These are phyloP conservation scores for Musca vetustissima DNA, from an alignment of 1,140 invertebrate genomes.

Conservation along the genomic window DNA sequence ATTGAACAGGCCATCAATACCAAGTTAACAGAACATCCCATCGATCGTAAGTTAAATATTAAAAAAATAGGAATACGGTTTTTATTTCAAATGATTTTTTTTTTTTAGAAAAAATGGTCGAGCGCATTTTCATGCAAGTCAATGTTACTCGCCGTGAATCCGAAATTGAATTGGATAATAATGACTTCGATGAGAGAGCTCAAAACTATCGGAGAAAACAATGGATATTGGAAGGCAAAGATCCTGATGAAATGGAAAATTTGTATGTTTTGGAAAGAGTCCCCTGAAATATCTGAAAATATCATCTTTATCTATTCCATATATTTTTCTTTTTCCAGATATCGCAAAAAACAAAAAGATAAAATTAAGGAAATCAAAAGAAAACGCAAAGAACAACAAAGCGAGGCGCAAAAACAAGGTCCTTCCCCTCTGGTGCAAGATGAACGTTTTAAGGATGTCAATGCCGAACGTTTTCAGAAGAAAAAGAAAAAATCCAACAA, in stretches of 20 bases:
- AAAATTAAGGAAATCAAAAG: constrained; percentile 40
- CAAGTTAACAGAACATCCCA: constrained; percentile 81
- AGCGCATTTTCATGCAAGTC: constrained; percentile 83
- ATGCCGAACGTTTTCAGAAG: constrained; percentile 42
- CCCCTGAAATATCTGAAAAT: too few relatives aligned
- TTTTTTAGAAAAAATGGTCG: constrained; percentile 50
- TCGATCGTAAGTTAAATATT: constrained; percentile 74
- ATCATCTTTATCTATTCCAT: too few relatives aligned
- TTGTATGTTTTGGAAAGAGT: constrained; percentile 48
- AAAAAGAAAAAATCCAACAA: constrained; percentile 29
- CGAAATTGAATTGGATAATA: constrained; percentile 87
- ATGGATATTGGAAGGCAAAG: constrained; percentile 80
- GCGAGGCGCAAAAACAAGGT: constrained; percentile 29
- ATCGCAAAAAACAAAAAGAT: constrained; percentile 51
- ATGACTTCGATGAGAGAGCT: constrained; percentile 87
- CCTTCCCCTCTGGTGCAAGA: constrained; percentile 38
- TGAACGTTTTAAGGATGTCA: constrained; percentile 46
- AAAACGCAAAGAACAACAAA: constrained; percentile 39
- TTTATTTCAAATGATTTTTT: neutral
- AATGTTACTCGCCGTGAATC: constrained; percentile 88
- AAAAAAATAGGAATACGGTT: too few relatives aligned
- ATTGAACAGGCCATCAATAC: constrained; percentile 85
- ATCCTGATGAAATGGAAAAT: constrained; percentile 74
- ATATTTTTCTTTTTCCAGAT: constrained; percentile 30
- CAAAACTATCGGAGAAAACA: constrained; percentile 86